Evolutionary conservation across 2,797 vertebrate genomes (phyloP), one percentile per base, ranked within the genome.

Genomic region (Anguilla megastoma): DNA sequence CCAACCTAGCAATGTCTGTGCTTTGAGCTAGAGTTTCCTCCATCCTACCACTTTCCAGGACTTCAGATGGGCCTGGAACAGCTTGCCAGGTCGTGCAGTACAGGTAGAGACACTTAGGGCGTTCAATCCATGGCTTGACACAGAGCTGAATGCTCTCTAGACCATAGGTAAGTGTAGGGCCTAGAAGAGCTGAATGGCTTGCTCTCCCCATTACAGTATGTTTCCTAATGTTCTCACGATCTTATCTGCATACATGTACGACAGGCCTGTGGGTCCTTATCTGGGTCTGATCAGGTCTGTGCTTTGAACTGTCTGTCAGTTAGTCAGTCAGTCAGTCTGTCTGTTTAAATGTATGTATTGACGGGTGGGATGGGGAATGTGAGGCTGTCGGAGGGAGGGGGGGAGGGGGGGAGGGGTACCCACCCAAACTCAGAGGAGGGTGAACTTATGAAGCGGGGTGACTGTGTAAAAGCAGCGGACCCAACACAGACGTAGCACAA

Each of bases 361-460:
- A 85, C 52, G 82, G 66, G 66, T 30, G 80, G 16, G 9, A 84
- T 79, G 85, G 63, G 58, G n/a, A 21, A 54, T 90, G 88, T 60
- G 54, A 58, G 50, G 86, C 27, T 30, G 36, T 30, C 60, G 36
- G 4, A 6, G 89, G 24, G 86, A 24, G 45, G 74, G 36, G 30
- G 33, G 33, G 33, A 58, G 58, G 18, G n/a, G n/a, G 74, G 14
- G 36, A 3, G 36, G 79, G 58, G 18, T n/a, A 12, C 12, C 5
- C 36, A 56, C 50, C 27, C 24, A 66, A 58, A 79, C 71, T 41
- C 50, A 27, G 30, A 79, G 69, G 74, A 88, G 50, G 56, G 85
- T 88, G 88, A 80, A 52, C 41, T 54, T 45, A 56, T 86, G 85
- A 66, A 30, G 85, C 5, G 52, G 71, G 14, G 18, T 60, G 36